These are phyloP conservation scores for Branchinecta sandiegonensis DNA, from an alignment of 2,888 invertebrate species.

Conservation along the genomic window DNA sequence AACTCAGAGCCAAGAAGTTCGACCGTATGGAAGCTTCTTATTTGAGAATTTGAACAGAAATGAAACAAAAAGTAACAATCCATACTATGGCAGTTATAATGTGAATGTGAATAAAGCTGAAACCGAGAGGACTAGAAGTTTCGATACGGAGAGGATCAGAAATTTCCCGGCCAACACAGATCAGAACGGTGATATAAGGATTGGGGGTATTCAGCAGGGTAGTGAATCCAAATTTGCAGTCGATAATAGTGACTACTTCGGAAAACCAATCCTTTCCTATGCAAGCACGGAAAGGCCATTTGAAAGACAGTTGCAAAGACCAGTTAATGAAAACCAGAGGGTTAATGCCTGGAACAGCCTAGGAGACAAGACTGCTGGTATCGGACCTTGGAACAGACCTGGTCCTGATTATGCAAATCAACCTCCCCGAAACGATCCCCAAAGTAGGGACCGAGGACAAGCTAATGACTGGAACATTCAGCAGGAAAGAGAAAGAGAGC, in stretches of 20 bases:
- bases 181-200: conserved; percentile 14
- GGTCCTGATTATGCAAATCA: neutral
- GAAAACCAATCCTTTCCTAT: neutral
- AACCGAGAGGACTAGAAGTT: neutral
- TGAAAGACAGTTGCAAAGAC: conserved; percentile 1
- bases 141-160: neutral
- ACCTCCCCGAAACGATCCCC: neutral
- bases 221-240: conserved; percentile 11
- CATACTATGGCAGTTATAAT: conserved; percentile 11
- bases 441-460: conserved; percentile 19
- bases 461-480: conserved; percentile 20
- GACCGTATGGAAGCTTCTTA: neutral
- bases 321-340: neutral
- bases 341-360: conserved; percentile 7
- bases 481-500: conserved; percentile 18
- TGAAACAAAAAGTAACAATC: neutral
- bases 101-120: neutral
- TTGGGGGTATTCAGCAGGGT: neutral
- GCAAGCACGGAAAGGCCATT: neutral
- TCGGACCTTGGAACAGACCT: conserved; percentile 10
- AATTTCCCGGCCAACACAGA: conserved; percentile 10
- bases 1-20: neutral
- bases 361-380: neutral
- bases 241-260: conserved; percentile 13
- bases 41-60: neutral